phyloP scores from a whole-genome alignment of 2,797 vertebrate genomes.

The Sitta carolinensis region DNA sequence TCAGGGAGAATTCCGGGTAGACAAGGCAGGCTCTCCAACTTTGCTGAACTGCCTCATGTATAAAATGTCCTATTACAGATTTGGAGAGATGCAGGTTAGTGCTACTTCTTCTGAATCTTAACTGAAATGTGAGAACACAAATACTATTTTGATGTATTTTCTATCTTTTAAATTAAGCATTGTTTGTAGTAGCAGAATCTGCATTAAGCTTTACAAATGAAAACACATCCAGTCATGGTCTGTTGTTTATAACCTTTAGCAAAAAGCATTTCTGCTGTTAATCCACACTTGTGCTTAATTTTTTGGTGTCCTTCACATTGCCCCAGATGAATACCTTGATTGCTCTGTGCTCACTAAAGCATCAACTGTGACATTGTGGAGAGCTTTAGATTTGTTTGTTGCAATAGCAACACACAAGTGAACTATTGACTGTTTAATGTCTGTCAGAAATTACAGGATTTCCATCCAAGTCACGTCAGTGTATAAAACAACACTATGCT shows the following conservation, averaged over 20 bases:
- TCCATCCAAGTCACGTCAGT: background rate
- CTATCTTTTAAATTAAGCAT: background rate
- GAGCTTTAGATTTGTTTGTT: background rate
- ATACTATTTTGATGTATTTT: background rate
- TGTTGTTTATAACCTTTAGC: background rate
- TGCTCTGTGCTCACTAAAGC: background rate
- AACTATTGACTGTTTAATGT: background rate
- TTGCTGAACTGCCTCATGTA: conserved; percentile 99
- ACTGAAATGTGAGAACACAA: background rate
- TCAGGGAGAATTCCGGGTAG: conserved; percentile 97
- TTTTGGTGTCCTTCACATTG: background rate
- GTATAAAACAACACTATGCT: background rate
- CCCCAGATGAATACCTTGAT: background rate
- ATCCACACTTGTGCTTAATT: background rate
- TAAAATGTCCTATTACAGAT: conserved; percentile 99
- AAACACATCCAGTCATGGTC: background rate
- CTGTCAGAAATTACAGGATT: background rate
- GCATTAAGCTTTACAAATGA: background rate
- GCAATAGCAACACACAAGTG: background rate
- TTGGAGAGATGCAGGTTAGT: conserved; percentile 99
- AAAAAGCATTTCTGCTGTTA: background rate
- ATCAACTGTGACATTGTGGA: background rate
- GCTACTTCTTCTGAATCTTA: background rate
- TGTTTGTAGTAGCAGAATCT: background rate
- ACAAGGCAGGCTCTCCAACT: conserved; percentile 96